Evolutionary conservation across 2,888 invertebrate genomes (phyloP).

Genomic region (Phyllotreta striolata): DNA sequence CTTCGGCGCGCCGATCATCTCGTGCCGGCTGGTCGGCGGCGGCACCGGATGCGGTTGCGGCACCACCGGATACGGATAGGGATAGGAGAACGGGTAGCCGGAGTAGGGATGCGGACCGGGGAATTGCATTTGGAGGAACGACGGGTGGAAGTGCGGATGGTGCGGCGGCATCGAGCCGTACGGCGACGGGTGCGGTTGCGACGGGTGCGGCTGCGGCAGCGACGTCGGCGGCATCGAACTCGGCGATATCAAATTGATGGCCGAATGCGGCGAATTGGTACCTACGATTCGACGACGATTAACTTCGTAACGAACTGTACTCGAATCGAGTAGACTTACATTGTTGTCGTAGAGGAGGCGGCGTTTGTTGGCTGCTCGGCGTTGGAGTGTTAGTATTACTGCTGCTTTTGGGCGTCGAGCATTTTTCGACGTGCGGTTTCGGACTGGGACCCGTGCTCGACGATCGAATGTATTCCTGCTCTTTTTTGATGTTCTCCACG

Average conservation of each 20-base stretch:
- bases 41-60: slow-evolving; percentile 79
- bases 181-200: slow-evolving; percentile 70
- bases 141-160: slow-evolving; percentile 71
- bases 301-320: neutral
- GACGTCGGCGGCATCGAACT: slow-evolving; percentile 64
- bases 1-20: slow-evolving; percentile 48
- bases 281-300: slow-evolving; percentile 37
- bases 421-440: slow-evolving; percentile 53
- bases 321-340: slow-evolving; percentile 38
- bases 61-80: slow-evolving; percentile 77
- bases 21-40: slow-evolving; percentile 62
- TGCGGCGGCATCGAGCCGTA: slow-evolving; percentile 74
- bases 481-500: slow-evolving; percentile 78
- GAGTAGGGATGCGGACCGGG: slow-evolving; percentile 72
- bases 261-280: slow-evolving; percentile 65
- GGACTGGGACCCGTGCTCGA: slow-evolving; percentile 53
- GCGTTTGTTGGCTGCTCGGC: slow-evolving; percentile 57
- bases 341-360: slow-evolving; percentile 62
- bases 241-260: slow-evolving; percentile 69
- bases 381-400: slow-evolving; percentile 55
- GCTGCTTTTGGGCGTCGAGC: slow-evolving; percentile 55
- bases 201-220: slow-evolving; percentile 68
- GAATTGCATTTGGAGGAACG: slow-evolving; percentile 70
- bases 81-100: slow-evolving; percentile 74
- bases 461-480: slow-evolving; percentile 68